Evolutionary conservation across 2,888 invertebrate genomes (phyloP).

Genomic region (Merodon equestris): DNA sequence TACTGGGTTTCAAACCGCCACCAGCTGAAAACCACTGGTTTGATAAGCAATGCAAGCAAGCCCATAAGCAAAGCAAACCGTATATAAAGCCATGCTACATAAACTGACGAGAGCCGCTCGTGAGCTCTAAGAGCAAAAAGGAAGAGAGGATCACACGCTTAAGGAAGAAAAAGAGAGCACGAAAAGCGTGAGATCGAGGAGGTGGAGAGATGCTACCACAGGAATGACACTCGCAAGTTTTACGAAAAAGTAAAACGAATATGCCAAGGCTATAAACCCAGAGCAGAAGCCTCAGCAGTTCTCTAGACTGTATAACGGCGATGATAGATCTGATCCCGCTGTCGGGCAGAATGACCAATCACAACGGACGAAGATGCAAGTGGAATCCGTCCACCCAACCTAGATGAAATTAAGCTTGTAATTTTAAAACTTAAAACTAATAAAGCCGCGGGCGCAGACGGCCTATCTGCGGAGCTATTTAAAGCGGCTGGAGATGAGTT

Average conservation of each 20-base stretch:
- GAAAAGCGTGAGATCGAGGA: constrained; percentile 10
- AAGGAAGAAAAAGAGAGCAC: too few relatives aligned
- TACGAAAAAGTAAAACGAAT: background rate
- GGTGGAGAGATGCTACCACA: constrained; percentile 5
- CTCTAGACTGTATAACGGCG: background rate
- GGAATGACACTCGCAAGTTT: background rate
- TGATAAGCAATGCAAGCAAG: background rate
- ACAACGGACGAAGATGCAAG: too few relatives aligned
- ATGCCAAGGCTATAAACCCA: too few relatives aligned
- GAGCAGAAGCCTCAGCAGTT: too few relatives aligned
- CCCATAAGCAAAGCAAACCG: background rate
- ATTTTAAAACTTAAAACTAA: too few relatives aligned
- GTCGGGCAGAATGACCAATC: too few relatives aligned
- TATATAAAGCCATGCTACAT: background rate
- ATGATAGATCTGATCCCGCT: too few relatives aligned
- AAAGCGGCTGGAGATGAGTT: too few relatives aligned
- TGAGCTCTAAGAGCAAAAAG: constrained; percentile 2
- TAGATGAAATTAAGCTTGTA: too few relatives aligned
- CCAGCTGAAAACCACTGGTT: background rate
- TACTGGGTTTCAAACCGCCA: constrained; percentile 1
- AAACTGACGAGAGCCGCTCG: background rate
- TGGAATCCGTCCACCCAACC: too few relatives aligned
- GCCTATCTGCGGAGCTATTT: too few relatives aligned
- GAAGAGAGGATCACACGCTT: constrained; percentile 7
- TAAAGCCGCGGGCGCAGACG: too few relatives aligned